Percentiles rank a stretch among this genome's conserved stretches.
Conservation (phyloP, 2,888 invertebrate genomes). For the Philaethria dido region DNA sequence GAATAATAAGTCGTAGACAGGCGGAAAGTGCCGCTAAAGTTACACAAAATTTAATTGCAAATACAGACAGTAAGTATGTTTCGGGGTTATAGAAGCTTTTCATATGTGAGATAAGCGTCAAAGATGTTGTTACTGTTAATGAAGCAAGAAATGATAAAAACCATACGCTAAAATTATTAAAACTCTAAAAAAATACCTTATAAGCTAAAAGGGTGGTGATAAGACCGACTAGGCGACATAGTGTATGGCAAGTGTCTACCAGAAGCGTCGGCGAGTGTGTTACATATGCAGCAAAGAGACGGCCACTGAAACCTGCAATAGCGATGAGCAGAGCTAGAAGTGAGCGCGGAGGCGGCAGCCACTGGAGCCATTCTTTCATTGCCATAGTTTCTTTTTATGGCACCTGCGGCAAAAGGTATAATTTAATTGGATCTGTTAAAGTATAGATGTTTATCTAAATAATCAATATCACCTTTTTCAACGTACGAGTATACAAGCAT, state of each 20-base stretch:
- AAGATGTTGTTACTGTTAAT: neutral
- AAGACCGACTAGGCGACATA: conserved; percentile 95
- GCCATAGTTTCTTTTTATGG: conserved; percentile 81
- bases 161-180: neutral
- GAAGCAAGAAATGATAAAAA: neutral
- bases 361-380: conserved; percentile 90
- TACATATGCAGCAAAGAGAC: conserved; percentile 93
- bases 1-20: neutral
- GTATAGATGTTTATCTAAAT: too few relatives aligned
- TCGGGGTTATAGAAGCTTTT: neutral
- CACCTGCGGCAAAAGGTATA: conserved; percentile 16
- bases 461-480: too few relatives aligned
- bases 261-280: conserved; percentile 96
- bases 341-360: conserved; percentile 89
- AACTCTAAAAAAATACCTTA: conserved; percentile 58
- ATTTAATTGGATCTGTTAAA: neutral
- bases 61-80: neutral
- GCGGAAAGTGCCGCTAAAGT: neutral
- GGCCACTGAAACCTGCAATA: conserved; percentile 89
- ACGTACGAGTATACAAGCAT: too few relatives aligned
- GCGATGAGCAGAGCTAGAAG: conserved; percentile 90
- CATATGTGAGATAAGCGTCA: neutral
- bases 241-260: conserved; percentile 96
- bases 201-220: conserved; percentile 74
- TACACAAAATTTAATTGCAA: neutral